These are phyloP conservation scores for Heterochromis multidens DNA, from an alignment of 2,113 vertebrate genomes.

Conservation along the genomic window DNA sequence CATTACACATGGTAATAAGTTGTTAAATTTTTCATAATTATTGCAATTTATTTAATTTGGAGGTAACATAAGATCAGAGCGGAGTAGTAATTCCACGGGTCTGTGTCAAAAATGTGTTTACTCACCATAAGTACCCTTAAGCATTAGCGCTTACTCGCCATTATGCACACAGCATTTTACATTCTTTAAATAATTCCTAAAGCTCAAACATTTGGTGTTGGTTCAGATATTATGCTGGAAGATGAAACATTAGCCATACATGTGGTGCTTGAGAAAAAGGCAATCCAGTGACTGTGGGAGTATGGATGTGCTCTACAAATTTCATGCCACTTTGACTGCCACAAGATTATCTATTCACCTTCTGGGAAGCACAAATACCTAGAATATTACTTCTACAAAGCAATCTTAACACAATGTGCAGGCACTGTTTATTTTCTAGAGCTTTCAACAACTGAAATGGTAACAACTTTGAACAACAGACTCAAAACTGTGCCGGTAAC, in stretches of 20 bases:
- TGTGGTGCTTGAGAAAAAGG: background rate
- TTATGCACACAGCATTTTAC: background rate
- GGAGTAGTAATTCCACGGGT: background rate
- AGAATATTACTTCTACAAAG: too few species aligned
- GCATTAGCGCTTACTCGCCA: background rate
- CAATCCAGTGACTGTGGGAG: background rate
- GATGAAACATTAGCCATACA: background rate
- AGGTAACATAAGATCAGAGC: background rate
- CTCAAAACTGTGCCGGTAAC: too few species aligned
- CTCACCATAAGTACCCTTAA: background rate
- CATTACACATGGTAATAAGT: background rate
- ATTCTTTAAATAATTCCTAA: background rate
- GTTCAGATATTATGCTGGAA: background rate
- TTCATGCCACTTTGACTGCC: background rate
- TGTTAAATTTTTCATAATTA: background rate
- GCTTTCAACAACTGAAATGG: background rate
- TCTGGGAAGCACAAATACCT: background rate
- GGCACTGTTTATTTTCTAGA: background rate
- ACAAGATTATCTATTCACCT: background rate
- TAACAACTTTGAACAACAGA: background rate
- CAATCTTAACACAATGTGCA: background rate
- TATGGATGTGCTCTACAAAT: background rate
- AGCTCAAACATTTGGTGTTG: background rate
- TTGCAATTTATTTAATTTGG: background rate
- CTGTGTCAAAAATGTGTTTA: background rate